A percentile compares a stretch with the other conserved stretches of the same genome.
These are phyloP conservation scores for Epinephelus moara DNA, from an alignment of 2,113 vertebrate species.

Conservation along the genomic window DNA sequence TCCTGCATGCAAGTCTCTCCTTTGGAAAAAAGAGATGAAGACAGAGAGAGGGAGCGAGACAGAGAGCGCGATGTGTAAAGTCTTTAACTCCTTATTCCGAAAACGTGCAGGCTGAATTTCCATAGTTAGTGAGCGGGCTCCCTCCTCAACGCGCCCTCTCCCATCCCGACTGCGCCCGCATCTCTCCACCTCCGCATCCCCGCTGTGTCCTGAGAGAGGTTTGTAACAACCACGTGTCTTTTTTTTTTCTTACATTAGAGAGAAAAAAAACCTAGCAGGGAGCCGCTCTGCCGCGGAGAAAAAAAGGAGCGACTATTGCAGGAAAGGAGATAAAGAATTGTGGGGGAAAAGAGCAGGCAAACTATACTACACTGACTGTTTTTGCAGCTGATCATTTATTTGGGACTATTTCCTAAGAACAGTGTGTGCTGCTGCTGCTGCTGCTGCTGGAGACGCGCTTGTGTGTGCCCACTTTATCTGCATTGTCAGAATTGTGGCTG, in stretches of 20 bases:
- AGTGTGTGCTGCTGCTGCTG: not conserved
- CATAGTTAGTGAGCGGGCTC: constrained; percentile 64
- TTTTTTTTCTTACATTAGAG: constrained; percentile 32
- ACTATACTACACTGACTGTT: not conserved
- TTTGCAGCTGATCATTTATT: not conserved
- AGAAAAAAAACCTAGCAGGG: constrained; percentile 45
- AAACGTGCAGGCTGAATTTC: constrained; percentile 34
- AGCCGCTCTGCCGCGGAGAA: constrained; percentile 65
- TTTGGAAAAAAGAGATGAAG: not conserved
- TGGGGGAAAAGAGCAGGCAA: not conserved
- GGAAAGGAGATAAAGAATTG: not conserved
- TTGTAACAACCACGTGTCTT: constrained; percentile 84
- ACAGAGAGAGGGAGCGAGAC: not conserved
- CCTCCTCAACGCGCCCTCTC: constrained; percentile 67
- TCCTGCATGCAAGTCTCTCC: constrained; percentile 36
- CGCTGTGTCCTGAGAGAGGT: constrained; percentile 71
- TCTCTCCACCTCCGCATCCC: constrained; percentile 78
- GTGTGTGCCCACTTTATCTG: not conserved
- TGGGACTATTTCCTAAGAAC: not conserved
- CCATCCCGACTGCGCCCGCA: constrained; percentile 75
- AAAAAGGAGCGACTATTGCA: constrained; percentile 21
- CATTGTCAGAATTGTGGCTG: not conserved
- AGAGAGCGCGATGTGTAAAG: not conserved
- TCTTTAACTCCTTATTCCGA: constrained; percentile 52
- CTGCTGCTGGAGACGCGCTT: not conserved